Evolutionary conservation across 2,888 invertebrate genomes (phyloP).

Genomic region (Drepanosiphum platanoidis): DNA sequence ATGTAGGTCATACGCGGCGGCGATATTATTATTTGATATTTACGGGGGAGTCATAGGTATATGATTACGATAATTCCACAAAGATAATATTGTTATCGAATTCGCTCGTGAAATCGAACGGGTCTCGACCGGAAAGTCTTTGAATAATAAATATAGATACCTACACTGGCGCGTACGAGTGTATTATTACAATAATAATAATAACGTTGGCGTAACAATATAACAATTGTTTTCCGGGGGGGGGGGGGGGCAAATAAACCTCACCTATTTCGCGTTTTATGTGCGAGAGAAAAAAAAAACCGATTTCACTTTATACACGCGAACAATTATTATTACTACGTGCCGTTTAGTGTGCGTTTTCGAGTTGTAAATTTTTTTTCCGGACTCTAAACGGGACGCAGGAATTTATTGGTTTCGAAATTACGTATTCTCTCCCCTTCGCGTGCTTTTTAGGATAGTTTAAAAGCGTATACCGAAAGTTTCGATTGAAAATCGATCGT

Average conservation of each 20-base stretch:
- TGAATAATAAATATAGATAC: neutral
- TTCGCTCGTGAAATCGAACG: neutral
- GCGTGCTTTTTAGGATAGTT: neutral
- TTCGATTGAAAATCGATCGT: slow-evolving; percentile 35
- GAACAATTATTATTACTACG: too few species aligned
- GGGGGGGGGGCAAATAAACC: too few species aligned
- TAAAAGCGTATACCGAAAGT: neutral
- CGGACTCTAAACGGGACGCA: neutral
- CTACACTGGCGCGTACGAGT: too few species aligned
- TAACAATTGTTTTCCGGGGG: too few species aligned
- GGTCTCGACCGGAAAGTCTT: neutral
- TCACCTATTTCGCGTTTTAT: too few species aligned
- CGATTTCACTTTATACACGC: neutral
- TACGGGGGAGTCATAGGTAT: neutral
- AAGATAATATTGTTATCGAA: too few species aligned
- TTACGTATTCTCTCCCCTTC: neutral
- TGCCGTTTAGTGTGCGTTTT: too few species aligned
- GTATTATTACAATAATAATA: too few species aligned
- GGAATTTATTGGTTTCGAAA: slow-evolving; percentile 24
- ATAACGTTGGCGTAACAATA: too few species aligned
- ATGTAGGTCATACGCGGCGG: neutral
- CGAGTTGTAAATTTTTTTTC: too few species aligned
- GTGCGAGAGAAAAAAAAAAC: too few species aligned
- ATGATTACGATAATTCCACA: too few species aligned
- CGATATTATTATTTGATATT: neutral